Evolutionary conservation across 2,113 vertebrate species (phyloP).

Genomic region (Podarcis muralis): DNA sequence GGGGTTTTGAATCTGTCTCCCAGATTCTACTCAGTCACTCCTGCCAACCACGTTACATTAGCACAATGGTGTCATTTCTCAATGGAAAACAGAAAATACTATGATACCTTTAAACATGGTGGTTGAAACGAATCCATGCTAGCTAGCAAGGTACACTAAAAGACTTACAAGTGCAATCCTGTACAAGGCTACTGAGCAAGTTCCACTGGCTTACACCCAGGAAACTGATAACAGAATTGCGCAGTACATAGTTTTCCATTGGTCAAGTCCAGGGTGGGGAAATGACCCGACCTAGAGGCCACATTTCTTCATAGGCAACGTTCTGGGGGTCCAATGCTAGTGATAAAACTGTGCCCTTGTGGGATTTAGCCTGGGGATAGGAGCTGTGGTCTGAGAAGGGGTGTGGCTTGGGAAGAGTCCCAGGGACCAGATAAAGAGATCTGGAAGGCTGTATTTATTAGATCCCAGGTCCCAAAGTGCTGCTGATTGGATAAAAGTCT

Average conservation of each 20-base stretch:
- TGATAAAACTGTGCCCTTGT: too few relatives aligned
- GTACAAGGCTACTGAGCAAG: background rate
- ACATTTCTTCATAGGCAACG: too few relatives aligned
- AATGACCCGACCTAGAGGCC: background rate
- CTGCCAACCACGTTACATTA: background rate
- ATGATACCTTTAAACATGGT: background rate
- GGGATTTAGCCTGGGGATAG: too few relatives aligned
- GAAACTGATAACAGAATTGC: background rate
- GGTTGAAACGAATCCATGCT: background rate
- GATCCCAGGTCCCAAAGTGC: too few relatives aligned
- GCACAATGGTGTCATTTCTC: background rate
- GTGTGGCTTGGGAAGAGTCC: too few relatives aligned
- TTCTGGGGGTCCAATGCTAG: too few relatives aligned
- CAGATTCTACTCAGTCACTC: background rate
- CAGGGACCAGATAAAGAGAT: too few relatives aligned
- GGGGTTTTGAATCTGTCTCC: background rate
- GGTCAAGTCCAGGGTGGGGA: background rate
- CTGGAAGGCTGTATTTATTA: too few relatives aligned
- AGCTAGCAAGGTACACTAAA: background rate
- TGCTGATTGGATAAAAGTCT: too few relatives aligned
- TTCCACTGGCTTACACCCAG: background rate
- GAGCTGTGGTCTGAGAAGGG: too few relatives aligned
- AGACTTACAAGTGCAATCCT: background rate
- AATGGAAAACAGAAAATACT: background rate
- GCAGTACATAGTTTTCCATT: background rate